phyloP scores from a whole-genome alignment of 2,797 vertebrate species.

The Smutsia temminckii region DNA sequence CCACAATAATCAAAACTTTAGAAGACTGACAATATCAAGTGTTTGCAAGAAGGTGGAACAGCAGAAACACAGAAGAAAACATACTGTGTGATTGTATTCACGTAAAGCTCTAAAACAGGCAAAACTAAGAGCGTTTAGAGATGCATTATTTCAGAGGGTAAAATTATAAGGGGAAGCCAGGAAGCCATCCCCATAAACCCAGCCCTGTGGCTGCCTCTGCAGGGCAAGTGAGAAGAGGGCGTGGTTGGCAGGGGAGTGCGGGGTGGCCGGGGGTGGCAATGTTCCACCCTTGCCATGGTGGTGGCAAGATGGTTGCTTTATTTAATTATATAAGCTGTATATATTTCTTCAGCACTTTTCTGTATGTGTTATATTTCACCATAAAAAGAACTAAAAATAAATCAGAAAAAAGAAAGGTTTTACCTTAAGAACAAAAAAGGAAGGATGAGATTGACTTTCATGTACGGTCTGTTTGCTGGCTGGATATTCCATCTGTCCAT shows the following conservation, averaged over 20 bases:
- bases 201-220: not conserved
- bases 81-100: not conserved
- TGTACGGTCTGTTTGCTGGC: not conserved
- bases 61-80: not conserved
- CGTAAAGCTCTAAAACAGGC: not conserved
- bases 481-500: not conserved
- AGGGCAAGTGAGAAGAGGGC: not conserved
- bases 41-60: slow-evolving; percentile 12
- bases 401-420: not conserved
- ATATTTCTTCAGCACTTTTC: not conserved
- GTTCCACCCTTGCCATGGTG: not conserved
- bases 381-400: slow-evolving; percentile 1
- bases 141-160: not conserved
- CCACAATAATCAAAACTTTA: not conserved
- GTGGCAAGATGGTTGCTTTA: not conserved
- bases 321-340: not conserved
- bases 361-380: not conserved
- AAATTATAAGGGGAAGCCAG: slow-evolving; percentile 31
- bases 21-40: not conserved
- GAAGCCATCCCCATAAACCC: not conserved
- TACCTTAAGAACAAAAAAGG: not conserved
- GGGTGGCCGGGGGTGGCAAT: too few relatives aligned
- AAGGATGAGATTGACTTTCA: not conserved
- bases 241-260: not conserved
- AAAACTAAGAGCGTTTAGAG: slow-evolving; percentile 11